A percentile compares a stretch with the other conserved stretches of the same genome.
These are phyloP conservation scores for Musca domestica DNA, from an alignment of 1,140 invertebrate genomes.

Conservation along the genomic window DNA sequence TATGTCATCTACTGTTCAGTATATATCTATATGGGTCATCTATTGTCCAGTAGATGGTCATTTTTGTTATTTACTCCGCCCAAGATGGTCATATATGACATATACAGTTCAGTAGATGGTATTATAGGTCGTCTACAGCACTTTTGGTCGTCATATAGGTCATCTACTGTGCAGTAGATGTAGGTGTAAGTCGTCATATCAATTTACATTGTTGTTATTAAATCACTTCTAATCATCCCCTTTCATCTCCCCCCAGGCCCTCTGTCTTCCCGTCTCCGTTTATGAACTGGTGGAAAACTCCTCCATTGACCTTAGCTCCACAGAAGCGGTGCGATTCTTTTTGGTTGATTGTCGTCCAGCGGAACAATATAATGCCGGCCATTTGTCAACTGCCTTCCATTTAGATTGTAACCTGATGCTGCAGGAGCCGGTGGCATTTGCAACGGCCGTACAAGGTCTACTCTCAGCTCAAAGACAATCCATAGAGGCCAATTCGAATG, in stretches of 20 bases:
- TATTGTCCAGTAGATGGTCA: too few species aligned
- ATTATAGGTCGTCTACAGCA: not conserved
- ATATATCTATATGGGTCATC: too few species aligned
- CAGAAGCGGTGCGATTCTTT: conserved; percentile 82
- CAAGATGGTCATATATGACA: too few species aligned
- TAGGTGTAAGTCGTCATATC: too few species aligned
- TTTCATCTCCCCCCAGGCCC: conserved; percentile 59
- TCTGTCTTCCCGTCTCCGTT: conserved; percentile 92
- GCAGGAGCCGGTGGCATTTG: conserved; percentile 91
- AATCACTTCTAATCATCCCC: conserved; percentile 33
- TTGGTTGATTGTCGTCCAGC: conserved; percentile 95
- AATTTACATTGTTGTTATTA: not conserved
- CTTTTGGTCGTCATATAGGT: too few species aligned
- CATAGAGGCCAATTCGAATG: conserved; percentile 80
- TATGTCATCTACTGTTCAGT: too few species aligned
- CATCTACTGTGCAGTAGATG: too few species aligned
- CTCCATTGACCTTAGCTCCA: conserved; percentile 60
- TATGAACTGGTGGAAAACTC: conserved; percentile 80
- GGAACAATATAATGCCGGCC: conserved; percentile 95
- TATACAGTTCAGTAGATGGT: too few species aligned
- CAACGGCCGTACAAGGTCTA: conserved; percentile 91
- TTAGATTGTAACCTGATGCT: conserved; percentile 96
- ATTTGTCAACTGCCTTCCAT: conserved; percentile 96
- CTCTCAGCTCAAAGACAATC: conserved; percentile 87
- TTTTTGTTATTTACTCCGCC: too few species aligned